phyloP scores from a whole-genome alignment of 2,797 vertebrate species.

The Antennarius maculatus region DNA sequence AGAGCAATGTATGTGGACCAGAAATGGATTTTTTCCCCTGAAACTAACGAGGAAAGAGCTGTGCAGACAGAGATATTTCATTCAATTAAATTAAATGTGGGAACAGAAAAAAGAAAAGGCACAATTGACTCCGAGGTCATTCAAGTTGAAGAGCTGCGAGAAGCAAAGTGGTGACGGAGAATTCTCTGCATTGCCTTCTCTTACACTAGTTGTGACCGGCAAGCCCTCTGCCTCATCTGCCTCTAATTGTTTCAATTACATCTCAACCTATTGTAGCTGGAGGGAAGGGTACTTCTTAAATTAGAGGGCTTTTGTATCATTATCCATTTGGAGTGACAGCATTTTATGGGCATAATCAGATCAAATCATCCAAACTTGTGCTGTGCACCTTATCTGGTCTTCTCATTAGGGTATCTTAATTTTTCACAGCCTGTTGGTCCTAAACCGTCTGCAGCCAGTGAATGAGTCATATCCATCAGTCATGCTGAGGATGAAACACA shows the following conservation, averaged over 20 bases:
- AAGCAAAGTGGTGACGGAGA: slow-evolving; percentile 44
- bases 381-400: slow-evolving; percentile 73
- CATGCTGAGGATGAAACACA: slow-evolving; percentile 67
- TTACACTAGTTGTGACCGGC: slow-evolving; percentile 49
- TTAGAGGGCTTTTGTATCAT: slow-evolving; percentile 78
- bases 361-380: slow-evolving; percentile 79
- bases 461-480: slow-evolving; percentile 80
- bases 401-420: slow-evolving; percentile 82
- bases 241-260: slow-evolving; percentile 83
- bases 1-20: slow-evolving; percentile 29
- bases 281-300: slow-evolving; percentile 79
- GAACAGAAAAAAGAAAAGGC: slow-evolving; percentile 58
- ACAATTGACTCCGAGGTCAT: slow-evolving; percentile 63
- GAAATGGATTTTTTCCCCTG: slow-evolving; percentile 43
- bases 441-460: slow-evolving; percentile 63
- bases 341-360: slow-evolving; percentile 81
- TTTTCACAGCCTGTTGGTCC: slow-evolving; percentile 75
- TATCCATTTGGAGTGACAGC: slow-evolving; percentile 82
- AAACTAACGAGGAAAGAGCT: slow-evolving; percentile 57
- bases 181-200: slow-evolving; percentile 42
- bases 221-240: slow-evolving; percentile 62
- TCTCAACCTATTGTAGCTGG: slow-evolving; percentile 79
- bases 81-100: slow-evolving; percentile 68
- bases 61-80: slow-evolving; percentile 57
- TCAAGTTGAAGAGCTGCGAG: slow-evolving; percentile 46